A percentile compares a stretch with the other conserved stretches of the same genome.
Evolutionary conservation across 1,140 invertebrate species (phyloP).

Genomic region (Zaprionus tsacasi): DNA sequence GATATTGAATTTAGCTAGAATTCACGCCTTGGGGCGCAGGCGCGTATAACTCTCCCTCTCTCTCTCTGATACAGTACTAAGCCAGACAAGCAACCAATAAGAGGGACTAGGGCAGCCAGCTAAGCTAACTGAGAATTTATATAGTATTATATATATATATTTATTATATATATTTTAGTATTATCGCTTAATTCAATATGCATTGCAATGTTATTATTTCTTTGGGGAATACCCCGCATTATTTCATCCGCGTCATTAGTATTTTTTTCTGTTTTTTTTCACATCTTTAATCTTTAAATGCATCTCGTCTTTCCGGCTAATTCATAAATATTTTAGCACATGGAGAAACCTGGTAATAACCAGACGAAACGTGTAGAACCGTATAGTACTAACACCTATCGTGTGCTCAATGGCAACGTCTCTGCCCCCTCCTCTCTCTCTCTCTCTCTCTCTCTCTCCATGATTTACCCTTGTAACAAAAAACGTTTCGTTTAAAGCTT

Average conservation of each 20-base stretch:
- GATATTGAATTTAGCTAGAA: slow-evolving; percentile 78
- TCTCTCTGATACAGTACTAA: not conserved
- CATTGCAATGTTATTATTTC: too few species aligned
- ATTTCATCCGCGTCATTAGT: not conserved
- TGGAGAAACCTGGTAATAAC: slow-evolving; percentile 31
- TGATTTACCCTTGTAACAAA: slow-evolving; percentile 58
- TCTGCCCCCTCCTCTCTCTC: not conserved
- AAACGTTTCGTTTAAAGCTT: slow-evolving; percentile 58
- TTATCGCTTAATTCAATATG: too few species aligned
- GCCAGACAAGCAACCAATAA: slow-evolving; percentile 9
- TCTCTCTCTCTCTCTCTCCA: not conserved
- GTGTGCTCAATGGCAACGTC: slow-evolving; percentile 43
- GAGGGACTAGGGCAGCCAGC: not conserved
- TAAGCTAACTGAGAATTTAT: not conserved
- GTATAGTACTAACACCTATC: slow-evolving; percentile 69
- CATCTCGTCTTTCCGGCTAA: slow-evolving; percentile 32
- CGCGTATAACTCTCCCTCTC: not conserved
- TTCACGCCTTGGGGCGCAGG: slow-evolving; percentile 63
- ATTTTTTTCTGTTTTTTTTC: not conserved
- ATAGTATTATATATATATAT: not conserved
- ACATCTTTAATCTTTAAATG: slow-evolving; percentile 15
- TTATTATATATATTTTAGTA: too few species aligned
- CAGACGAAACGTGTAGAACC: slow-evolving; percentile 50
- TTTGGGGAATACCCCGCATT: slow-evolving; percentile 7
- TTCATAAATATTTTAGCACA: slow-evolving; percentile 61